A percentile compares a stretch with the other conserved stretches of the same genome.
Evolutionary conservation across 2,888 invertebrate species (phyloP).

Genomic region (Melanostoma mellinum): DNA sequence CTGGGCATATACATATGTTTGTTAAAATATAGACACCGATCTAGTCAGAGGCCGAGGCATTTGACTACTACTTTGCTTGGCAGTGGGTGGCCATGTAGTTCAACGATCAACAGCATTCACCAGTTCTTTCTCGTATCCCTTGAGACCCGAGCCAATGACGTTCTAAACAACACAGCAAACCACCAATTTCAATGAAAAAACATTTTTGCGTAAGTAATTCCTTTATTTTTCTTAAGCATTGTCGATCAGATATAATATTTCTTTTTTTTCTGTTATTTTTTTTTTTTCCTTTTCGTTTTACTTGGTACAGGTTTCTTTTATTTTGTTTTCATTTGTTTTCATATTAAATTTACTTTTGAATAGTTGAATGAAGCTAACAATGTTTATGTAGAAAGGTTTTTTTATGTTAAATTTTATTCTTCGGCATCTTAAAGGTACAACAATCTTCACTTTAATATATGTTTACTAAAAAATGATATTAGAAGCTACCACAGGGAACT

Average conservation of each 20-base stretch:
- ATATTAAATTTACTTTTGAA: constrained; percentile 41
- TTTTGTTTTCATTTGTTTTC: constrained; percentile 11
- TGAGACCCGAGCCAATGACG: not conserved
- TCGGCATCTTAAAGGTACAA: constrained; percentile 67
- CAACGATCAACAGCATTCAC: no score
- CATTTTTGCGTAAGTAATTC: constrained; percentile 66
- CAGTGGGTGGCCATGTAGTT: no score
- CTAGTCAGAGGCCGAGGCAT: no score
- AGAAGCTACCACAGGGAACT: not conserved
- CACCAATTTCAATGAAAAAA: no score
- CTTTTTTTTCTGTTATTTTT: constrained; percentile 18
- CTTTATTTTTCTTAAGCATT: constrained; percentile 70
- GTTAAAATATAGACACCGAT: no score
- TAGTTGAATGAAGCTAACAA: constrained; percentile 70
- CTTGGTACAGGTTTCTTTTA: constrained; percentile 52
- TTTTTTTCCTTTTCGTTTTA: constrained; percentile 23
- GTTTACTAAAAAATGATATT: constrained; percentile 13
- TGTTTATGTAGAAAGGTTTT: constrained; percentile 64
- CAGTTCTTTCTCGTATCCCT: no score
- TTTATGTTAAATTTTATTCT: constrained; percentile 36
- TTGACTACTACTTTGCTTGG: no score
- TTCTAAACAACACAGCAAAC: no score
- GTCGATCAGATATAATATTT: constrained; percentile 65
- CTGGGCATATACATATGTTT: no score
- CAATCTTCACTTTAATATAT: constrained; percentile 48